Conservation (phyloP, 2,888 invertebrate species). For the Noctua comes region DNA sequence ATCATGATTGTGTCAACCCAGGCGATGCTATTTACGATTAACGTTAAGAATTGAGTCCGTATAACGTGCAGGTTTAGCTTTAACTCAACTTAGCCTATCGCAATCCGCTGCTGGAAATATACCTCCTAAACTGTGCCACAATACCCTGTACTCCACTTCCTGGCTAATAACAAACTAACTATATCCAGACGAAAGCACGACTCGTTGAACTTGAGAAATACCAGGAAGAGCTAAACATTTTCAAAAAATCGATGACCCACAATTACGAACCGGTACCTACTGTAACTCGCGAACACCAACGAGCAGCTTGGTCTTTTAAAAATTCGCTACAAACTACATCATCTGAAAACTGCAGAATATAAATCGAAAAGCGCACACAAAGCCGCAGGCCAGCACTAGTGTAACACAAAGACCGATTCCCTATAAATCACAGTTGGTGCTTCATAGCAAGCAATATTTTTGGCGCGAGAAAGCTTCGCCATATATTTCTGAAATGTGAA, state of each 20-base stretch:
- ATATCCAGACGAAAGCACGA: background rate
- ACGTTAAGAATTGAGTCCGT: background rate
- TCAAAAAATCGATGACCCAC: background rate
- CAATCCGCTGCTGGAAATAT: background rate
- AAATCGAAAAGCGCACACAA: conserved; percentile 41
- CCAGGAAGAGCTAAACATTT: background rate
- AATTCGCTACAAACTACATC: conserved; percentile 10
- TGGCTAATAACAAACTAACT: background rate
- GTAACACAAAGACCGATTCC: conserved; percentile 52
- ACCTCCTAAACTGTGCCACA: background rate
- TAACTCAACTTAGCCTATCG: background rate
- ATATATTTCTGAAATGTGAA: conserved; percentile 67
- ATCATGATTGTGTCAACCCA: background rate
- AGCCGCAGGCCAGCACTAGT: conserved; percentile 40
- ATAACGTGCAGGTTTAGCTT: background rate
- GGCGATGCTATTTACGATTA: background rate
- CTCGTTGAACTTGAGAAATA: background rate
- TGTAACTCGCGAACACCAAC: background rate
- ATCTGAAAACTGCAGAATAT: conserved; percentile 30
- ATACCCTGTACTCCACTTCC: background rate
- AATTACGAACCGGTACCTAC: background rate
- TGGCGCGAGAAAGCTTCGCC: conserved; percentile 61
- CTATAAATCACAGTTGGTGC: conserved; percentile 67
- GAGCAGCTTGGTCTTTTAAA: background rate
- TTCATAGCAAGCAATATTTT: conserved; percentile 65